Evolutionary conservation across 2,113 vertebrate species (phyloP).

Genomic region (Mellivora capensis): DNA sequence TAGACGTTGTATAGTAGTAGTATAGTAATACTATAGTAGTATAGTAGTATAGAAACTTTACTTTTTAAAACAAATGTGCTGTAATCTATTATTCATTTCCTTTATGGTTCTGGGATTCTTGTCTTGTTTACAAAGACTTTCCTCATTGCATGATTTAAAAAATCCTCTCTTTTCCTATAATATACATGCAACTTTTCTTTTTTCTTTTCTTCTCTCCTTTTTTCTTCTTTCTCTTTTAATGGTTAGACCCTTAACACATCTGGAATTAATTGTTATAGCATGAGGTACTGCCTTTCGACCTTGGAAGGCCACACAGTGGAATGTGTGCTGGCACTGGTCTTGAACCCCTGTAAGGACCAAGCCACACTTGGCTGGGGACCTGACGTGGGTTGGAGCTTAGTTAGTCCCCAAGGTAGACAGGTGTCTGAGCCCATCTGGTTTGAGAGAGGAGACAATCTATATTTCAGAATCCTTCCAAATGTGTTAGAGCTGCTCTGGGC

Average conservation of each 20-base stretch:
- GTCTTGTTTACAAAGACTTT: background rate
- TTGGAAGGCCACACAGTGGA: background rate
- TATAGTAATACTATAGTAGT: background rate
- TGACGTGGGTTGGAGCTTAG: background rate
- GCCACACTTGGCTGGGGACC: background rate
- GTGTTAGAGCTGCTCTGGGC: background rate
- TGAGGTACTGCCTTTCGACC: background rate
- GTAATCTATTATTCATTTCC: background rate
- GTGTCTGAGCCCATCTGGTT: background rate
- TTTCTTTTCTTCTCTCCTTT: background rate
- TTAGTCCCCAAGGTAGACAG: background rate
- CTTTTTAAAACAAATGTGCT: background rate
- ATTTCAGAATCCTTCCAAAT: background rate
- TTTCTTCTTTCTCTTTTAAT: background rate
- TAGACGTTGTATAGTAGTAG: too few relatives aligned
- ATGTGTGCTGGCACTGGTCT: accelerated
- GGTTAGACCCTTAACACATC: background rate
- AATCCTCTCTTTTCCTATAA: background rate
- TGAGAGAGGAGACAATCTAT: background rate
- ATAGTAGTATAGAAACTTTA: background rate
- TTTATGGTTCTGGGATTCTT: background rate
- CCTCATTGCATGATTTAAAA: background rate
- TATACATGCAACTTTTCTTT: background rate
- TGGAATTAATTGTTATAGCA: background rate
- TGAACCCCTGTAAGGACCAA: background rate